These are phyloP conservation scores for Idris sp. DNA, from an alignment of 1,140 invertebrate species.

Conservation along the genomic window DNA sequence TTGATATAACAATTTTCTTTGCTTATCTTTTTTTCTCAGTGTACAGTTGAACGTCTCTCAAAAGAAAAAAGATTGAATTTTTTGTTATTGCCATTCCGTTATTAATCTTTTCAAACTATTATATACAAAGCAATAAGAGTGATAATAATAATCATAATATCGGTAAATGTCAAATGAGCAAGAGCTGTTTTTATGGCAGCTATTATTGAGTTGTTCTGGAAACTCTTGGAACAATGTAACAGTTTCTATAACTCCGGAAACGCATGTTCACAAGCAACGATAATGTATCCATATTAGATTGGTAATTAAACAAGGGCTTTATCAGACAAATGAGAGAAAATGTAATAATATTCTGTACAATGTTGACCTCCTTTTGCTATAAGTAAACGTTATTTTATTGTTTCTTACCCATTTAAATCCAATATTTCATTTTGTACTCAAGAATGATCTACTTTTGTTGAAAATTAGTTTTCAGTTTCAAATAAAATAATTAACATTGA, in stretches of 20 bases:
- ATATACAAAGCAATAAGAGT: too few species aligned
- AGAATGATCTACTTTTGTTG: constrained; percentile 12
- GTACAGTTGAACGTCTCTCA: too few species aligned
- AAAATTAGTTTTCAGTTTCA: not conserved
- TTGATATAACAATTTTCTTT: too few species aligned
- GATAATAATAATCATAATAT: constrained; percentile 6
- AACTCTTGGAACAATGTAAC: constrained; percentile 7
- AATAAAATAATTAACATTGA: too few species aligned
- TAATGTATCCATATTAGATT: constrained; percentile 33
- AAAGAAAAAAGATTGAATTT: too few species aligned
- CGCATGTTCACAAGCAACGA: constrained; percentile 14
- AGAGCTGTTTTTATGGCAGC: constrained; percentile 10
- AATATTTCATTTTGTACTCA: too few species aligned
- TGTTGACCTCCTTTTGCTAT: constrained; percentile 27
- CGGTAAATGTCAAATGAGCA: constrained; percentile 5
- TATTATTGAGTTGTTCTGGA: constrained; percentile 31
- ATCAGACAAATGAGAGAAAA: constrained; percentile 33
- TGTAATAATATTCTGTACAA: constrained; percentile 37
- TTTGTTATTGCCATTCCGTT: too few species aligned
- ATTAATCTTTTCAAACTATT: too few species aligned
- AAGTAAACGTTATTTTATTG: constrained; percentile 5
- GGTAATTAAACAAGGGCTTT: constrained; percentile 39
- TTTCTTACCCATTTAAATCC: constrained; percentile 2
- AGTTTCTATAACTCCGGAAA: constrained; percentile 18
- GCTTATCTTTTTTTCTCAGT: too few species aligned